Evolutionary conservation across 2,797 vertebrate genomes (phyloP).

Genomic region (Enteromius trimaculatus): DNA sequence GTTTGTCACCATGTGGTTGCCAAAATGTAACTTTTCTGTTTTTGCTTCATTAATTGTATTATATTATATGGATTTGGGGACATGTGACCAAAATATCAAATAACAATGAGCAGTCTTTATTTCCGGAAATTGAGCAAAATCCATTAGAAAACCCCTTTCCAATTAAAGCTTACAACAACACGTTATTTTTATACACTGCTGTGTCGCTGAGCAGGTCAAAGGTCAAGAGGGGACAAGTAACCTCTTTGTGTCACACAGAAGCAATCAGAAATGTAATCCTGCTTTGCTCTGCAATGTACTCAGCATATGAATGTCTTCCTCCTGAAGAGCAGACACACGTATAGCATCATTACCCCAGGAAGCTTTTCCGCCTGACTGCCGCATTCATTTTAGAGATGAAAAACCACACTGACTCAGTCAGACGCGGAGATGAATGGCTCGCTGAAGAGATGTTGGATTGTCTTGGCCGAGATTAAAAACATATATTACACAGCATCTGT

Average conservation of each 20-base stretch:
- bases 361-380: conserved; percentile 15
- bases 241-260: not conserved
- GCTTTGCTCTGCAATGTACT: conserved; percentile 10
- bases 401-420: not conserved
- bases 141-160: not conserved
- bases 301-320: conserved; percentile 11
- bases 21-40: no score
- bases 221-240: not conserved
- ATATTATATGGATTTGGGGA: no score
- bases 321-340: not conserved
- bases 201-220: not conserved
- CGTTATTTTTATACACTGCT: not conserved
- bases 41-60: no score
- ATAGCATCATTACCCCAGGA: conserved; percentile 1
- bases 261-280: conserved; percentile 21
- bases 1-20: no score
- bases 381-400: conserved; percentile 7
- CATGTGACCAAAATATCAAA: no score
- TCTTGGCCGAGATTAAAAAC: conserved; percentile 41
- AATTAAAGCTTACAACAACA: not conserved
- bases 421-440: conserved; percentile 35
- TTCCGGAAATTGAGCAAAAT: not conserved
- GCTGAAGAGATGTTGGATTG: conserved; percentile 7
- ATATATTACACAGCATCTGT: conserved; percentile 27
- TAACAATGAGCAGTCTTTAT: no score